Conservation (phyloP, 2,888 invertebrate species). For the Brachylomia viminalis region DNA sequence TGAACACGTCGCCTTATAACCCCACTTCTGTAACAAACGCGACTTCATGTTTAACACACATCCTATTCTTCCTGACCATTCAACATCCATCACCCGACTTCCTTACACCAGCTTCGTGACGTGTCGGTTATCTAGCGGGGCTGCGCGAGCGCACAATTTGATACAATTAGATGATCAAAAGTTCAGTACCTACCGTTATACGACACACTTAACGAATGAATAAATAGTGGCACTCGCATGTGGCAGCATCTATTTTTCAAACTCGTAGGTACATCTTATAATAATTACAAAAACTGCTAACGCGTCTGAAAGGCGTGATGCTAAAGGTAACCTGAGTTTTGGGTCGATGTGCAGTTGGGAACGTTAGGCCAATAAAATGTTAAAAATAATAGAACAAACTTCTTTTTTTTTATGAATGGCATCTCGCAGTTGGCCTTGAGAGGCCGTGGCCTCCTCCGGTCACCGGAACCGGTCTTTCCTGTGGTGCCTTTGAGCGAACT, state of each 20-base stretch:
- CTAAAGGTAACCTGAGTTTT: no score
- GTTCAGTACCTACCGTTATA: no score
- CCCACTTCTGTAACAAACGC: slow-evolving; percentile 12
- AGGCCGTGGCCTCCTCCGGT: no score
- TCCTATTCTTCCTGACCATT: slow-evolving; percentile 51
- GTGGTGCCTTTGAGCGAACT: no score
- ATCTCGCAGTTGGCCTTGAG: no score
- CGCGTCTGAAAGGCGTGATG: not conserved
- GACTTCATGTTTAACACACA: slow-evolving; percentile 34
- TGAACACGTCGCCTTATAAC: slow-evolving; percentile 21
- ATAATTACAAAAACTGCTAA: not conserved
- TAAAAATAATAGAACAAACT: not conserved
- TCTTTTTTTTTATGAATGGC: no score
- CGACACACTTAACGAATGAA: no score
- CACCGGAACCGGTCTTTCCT: no score
- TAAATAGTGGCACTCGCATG: no score
- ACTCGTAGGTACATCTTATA: no score
- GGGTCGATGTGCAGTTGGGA: not conserved
- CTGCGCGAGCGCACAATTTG: slow-evolving; percentile 82
- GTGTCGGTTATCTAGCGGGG: slow-evolving; percentile 74
- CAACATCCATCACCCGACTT: slow-evolving; percentile 61
- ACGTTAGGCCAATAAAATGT: not conserved
- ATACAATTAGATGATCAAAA: no score
- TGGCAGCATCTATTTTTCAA: no score
- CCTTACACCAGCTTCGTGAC: slow-evolving; percentile 62